Conservation (phyloP, 2,888 invertebrate genomes). For the Caenorhabditis afra region DNA sequence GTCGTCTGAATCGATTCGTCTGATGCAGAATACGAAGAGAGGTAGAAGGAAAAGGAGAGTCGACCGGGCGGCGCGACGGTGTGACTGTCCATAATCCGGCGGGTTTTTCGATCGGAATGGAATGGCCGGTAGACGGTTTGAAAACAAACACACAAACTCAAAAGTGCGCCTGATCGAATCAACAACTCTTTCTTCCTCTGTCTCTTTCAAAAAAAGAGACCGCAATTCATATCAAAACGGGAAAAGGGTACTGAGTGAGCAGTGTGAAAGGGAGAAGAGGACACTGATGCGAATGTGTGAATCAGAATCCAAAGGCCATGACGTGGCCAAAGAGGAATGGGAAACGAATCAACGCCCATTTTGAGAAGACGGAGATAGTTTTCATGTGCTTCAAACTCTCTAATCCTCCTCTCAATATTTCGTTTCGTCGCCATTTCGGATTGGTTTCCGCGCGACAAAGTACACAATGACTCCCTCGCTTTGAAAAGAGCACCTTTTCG, state of each 20-base stretch:
- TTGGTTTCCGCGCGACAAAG: neutral
- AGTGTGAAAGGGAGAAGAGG: constrained; percentile 5
- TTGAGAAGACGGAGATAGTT: neutral
- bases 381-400: neutral
- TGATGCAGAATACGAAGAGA: neutral
- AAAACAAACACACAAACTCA: constrained; percentile 20
- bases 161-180: constrained; percentile 29
- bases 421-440: constrained; percentile 3
- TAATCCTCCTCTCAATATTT: neutral
- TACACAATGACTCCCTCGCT: neutral
- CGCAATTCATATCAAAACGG: constrained; percentile 8
- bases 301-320: neutral
- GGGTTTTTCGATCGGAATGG: constrained; percentile 34
- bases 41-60: neutral
- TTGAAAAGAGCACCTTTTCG: neutral
- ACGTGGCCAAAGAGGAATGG: neutral
- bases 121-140: constrained; percentile 19
- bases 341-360: neutral
- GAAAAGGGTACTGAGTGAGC: neutral
- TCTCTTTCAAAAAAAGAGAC: neutral
- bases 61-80: constrained; percentile 1
- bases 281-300: neutral
- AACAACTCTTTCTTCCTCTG: constrained; percentile 5
- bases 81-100: constrained; percentile 45
- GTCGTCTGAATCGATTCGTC: constrained; percentile 18